A percentile compares a stretch with the other conserved stretches of the same genome.
Conservation (phyloP, 2,888 invertebrate species). For the Petrolisthes cinctipes region DNA sequence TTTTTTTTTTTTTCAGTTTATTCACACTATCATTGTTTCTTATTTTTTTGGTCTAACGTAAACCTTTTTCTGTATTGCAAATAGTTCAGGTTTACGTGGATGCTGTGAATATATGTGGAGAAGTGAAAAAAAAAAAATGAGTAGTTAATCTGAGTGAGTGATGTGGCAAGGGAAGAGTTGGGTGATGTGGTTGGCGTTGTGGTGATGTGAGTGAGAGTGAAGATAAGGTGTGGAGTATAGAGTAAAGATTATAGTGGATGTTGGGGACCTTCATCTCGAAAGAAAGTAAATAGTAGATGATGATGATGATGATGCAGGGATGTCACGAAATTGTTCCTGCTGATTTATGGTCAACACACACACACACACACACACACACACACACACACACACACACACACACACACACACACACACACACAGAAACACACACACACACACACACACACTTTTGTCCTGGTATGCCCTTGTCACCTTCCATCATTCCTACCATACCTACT, state of each 20-base stretch:
- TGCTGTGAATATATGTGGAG: not conserved
- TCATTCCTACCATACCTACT: not conserved
- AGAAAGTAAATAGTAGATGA: no score
- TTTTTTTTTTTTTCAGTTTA: no score
- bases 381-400: conserved; percentile 29
- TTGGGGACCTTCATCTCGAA: no score
- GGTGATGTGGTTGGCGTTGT: not conserved
- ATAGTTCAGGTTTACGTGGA: not conserved
- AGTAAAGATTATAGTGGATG: not conserved
- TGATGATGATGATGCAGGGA: no score
- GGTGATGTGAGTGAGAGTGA: not conserved
- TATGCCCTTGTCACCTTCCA: not conserved
- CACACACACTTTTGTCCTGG: not conserved
- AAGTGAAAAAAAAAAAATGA: not conserved
- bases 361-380: conserved; percentile 27
- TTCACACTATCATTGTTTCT: no score
- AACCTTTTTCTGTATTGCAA: no score
- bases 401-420: conserved; percentile 25
- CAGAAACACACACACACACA: conserved; percentile 4
- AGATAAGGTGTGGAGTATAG: not conserved
- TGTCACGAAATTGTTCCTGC: no score
- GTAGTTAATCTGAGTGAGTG: not conserved
- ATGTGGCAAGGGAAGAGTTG: not conserved
- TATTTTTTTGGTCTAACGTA: no score
- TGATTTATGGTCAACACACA: no score